Conservation (phyloP, 2,888 invertebrate species). For the Cephus pygmeus region DNA sequence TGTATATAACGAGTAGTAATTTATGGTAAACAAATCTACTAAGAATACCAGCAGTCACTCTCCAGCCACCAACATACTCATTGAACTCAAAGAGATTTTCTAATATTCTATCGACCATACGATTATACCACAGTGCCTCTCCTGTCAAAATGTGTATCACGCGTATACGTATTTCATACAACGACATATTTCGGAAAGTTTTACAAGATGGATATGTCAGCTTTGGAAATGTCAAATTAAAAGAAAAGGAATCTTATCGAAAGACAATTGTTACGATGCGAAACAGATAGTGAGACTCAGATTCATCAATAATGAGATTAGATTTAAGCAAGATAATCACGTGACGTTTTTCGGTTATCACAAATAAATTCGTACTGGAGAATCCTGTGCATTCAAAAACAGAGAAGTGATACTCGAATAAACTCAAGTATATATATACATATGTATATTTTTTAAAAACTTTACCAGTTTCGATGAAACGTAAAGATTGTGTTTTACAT, state of each 20-base stretch:
- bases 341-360: background rate
- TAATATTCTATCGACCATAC: background rate
- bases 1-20: background rate
- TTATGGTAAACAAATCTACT: background rate
- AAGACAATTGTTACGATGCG: too few relatives aligned
- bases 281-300: background rate
- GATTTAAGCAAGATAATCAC: background rate
- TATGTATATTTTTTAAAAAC: background rate
- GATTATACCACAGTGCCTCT: background rate
- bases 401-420: background rate
- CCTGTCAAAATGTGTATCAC: background rate
- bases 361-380: background rate
- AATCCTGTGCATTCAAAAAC: background rate
- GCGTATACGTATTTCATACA: background rate
- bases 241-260: too few relatives aligned
- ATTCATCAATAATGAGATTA: background rate
- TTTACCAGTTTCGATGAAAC: background rate
- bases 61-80: background rate
- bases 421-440: background rate
- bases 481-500: background rate
- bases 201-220: too few relatives aligned
- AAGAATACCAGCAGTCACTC: background rate
- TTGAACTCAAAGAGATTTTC: background rate
- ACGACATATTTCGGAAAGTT: background rate
- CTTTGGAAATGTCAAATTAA: too few relatives aligned